Conservation (phyloP, 2,888 invertebrate species). For the Andrena praecox region DNA sequence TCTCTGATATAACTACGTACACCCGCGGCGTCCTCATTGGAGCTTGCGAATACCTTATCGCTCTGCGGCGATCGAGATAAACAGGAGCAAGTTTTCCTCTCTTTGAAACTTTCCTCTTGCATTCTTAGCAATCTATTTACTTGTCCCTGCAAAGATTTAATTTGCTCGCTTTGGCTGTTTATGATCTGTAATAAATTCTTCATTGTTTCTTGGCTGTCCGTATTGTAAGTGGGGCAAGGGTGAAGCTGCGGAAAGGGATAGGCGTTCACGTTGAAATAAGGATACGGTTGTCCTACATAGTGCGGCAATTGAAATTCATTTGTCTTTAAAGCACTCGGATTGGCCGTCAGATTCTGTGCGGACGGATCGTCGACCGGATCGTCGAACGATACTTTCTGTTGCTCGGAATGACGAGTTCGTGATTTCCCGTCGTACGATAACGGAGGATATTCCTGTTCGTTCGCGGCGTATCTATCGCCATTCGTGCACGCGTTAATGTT, state of each 20-base stretch:
- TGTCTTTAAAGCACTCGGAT: constrained; percentile 30
- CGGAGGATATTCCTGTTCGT: constrained; percentile 21
- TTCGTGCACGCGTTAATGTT: neutral
- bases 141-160: constrained; percentile 88
- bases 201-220: constrained; percentile 77
- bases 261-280: constrained; percentile 53
- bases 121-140: constrained; percentile 86
- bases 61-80: constrained; percentile 73
- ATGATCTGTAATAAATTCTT: constrained; percentile 88
- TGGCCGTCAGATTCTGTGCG: constrained; percentile 12
- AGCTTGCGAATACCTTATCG: constrained; percentile 77
- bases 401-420: constrained; percentile 11
- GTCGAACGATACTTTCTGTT: constrained; percentile 28
- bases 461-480: constrained; percentile 12
- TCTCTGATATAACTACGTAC: constrained; percentile 25
- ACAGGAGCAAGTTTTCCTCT: constrained; percentile 71
- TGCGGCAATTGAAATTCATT: constrained; percentile 45
- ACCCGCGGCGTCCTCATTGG: constrained; percentile 39
- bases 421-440: constrained; percentile 24
- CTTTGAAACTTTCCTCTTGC: constrained; percentile 76
- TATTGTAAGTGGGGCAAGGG: constrained; percentile 56
- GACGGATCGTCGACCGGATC: constrained; percentile 10
- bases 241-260: constrained; percentile 62
- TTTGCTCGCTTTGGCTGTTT: constrained; percentile 89
- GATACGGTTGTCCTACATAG: constrained; percentile 49